Conservation (phyloP, 2,888 invertebrate species). For the Caenorhabditis imperialis region DNA sequence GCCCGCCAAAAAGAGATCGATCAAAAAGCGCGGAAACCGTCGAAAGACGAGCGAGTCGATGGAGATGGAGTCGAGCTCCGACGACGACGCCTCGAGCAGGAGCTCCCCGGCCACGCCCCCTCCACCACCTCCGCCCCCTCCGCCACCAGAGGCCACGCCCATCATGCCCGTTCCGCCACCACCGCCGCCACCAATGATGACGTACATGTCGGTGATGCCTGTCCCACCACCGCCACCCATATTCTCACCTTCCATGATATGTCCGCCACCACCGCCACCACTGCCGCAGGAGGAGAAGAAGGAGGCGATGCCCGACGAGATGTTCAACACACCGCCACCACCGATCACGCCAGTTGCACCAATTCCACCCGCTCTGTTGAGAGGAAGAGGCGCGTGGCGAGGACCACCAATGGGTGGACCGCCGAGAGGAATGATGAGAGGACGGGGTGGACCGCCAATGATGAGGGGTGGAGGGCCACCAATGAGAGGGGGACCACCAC, state of each 20-base stretch:
- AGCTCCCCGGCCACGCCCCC: constrained; percentile 19
- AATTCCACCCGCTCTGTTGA: not conserved
- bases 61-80: not conserved
- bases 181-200: constrained; percentile 24
- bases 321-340: constrained; percentile 5
- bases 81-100: constrained; percentile 5
- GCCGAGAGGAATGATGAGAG: constrained; percentile 10
- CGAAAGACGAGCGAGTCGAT: not conserved
- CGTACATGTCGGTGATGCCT: constrained; percentile 1
- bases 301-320: not conserved
- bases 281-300: constrained; percentile 25
- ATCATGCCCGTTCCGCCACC: constrained; percentile 17
- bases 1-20: not conserved
- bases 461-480: constrained; percentile 12
- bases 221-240: constrained; percentile 42
- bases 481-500: constrained; percentile 17
- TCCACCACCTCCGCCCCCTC: constrained; percentile 22
- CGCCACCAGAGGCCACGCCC: constrained; percentile 4
- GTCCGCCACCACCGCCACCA: constrained; percentile 36
- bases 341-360: constrained; percentile 9
- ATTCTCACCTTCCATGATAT: constrained; percentile 40
- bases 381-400: constrained; percentile 2
- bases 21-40: not conserved
- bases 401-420: constrained; percentile 15
- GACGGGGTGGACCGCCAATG: constrained; percentile 11